Percentiles rank a stretch among this genome's conserved stretches.
Conservation (phyloP, 2,113 vertebrate genomes). For the Clarias gariepinus region DNA sequence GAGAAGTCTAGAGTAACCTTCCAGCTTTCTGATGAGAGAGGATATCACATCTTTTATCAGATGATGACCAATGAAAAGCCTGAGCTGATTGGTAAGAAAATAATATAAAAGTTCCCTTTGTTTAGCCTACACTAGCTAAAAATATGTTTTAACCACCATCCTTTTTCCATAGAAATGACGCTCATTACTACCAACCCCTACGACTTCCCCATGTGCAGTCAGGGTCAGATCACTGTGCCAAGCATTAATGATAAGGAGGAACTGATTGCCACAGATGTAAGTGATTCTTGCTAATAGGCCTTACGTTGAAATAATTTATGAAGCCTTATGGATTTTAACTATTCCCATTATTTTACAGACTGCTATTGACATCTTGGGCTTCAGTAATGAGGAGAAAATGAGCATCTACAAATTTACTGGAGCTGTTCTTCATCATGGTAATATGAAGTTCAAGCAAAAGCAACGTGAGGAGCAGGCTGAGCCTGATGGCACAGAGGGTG, state of each 20-base stretch:
- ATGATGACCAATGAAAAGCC: slow-evolving; percentile 59
- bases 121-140: not conserved
- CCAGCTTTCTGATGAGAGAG: slow-evolving; percentile 57
- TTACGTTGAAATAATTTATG: not conserved
- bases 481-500: slow-evolving; percentile 74
- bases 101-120: not conserved
- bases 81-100: slow-evolving; percentile 50
- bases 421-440: slow-evolving; percentile 73
- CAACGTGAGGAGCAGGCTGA: slow-evolving; percentile 80
- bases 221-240: slow-evolving; percentile 81
- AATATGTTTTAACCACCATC: not conserved
- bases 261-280: slow-evolving; percentile 83
- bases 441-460: slow-evolving; percentile 82
- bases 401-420: slow-evolving; percentile 60
- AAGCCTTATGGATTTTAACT: not conserved
- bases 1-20: slow-evolving; percentile 58
- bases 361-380: slow-evolving; percentile 53
- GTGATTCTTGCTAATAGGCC: slow-evolving; percentile 30
- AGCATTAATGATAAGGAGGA: slow-evolving; percentile 85
- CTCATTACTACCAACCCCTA: slow-evolving; percentile 82
- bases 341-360: slow-evolving; percentile 8
- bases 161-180: slow-evolving; percentile 54
- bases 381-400: slow-evolving; percentile 31
- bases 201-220: slow-evolving; percentile 80
- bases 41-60: slow-evolving; percentile 59